Percentiles rank a stretch among this genome's conserved stretches.
Conservation (phyloP, 2,797 vertebrate species). For the Alfaro cultratus region DNA sequence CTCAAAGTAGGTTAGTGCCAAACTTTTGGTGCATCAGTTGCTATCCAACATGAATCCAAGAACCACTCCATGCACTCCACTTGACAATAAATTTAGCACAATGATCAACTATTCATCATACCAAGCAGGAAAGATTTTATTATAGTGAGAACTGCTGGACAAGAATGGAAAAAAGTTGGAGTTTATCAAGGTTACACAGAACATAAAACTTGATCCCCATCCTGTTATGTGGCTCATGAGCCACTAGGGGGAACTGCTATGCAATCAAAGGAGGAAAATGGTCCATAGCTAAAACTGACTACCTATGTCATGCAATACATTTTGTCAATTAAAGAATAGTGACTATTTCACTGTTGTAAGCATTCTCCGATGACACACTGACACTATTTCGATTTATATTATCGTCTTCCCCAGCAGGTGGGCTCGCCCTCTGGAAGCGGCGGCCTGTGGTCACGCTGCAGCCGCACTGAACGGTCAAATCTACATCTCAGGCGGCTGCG, state of each 20-base stretch:
- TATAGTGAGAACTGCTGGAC: neutral
- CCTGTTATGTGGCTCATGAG: neutral
- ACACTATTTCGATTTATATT: neutral
- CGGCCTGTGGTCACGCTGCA: conserved; percentile 34
- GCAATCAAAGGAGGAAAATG: neutral
- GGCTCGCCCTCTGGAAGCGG: conserved; percentile 20
- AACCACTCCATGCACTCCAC: neutral
- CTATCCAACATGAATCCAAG: neutral
- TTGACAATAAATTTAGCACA: neutral
- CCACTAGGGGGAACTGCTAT: neutral
- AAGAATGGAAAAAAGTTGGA: neutral
- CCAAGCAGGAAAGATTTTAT: neutral
- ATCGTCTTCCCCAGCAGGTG: conserved; percentile 11
- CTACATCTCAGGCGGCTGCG: conserved; percentile 59
- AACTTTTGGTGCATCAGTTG: neutral
- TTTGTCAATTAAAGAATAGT: neutral
- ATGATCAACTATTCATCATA: neutral
- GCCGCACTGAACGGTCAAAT: conserved; percentile 69
- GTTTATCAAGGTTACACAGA: neutral
- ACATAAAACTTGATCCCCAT: neutral
- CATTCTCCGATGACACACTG: neutral
- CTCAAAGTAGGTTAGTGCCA: neutral
- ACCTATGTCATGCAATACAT: neutral
- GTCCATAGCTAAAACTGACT: neutral
- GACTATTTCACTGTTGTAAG: neutral